Evolutionary conservation across 2,888 invertebrate genomes (phyloP), one percentile per base, ranked within the genome.

Genomic region (Nemotelus nigrinus): DNA sequence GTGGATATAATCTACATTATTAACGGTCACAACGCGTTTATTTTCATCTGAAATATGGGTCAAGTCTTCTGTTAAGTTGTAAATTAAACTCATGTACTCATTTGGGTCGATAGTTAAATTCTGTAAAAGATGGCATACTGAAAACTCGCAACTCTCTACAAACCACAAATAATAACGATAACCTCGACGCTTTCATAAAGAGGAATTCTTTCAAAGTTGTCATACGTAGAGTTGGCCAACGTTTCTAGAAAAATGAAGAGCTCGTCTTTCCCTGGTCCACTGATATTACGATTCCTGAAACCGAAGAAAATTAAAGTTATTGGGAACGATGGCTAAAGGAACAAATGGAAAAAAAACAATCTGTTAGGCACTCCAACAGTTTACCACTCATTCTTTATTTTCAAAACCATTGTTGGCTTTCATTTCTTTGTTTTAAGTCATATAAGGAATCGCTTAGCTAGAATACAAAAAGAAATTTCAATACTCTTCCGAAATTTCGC

Each of bases 41-140:
- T 82, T 79, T 3, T 82, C 79, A 57, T 55, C 44, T 0, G 8
- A 3, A 2, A 39, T 10, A 72, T 70, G 3, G 77, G 81, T 53
- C 79, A 81, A 45, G 81, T 82, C 7, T 82, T 81, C 80, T 0
- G 87, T 86, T 6, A 87, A 78, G 82, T 86, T 86, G 71, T 84
- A 86, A 43, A 87, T 87, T 2, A 87, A 63, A 41, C 82, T 77
- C 83, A 87, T 86, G n/a, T 87, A 87, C n/a, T 83, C 79, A 43
- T 83, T 77, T 0, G 87, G 85, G 39, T 82, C 77, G 0, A 87
- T 82, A 3, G 80, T 72, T 5, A 85, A 76, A 3, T 79, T 76
- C 65, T 83, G 77, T 3, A 84, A 79, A 2, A 82, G 43, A 71
- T 10, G n/a, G 25, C 25, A 25, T 25, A 25, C 25, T 57, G 41